These are phyloP conservation scores for Alviniconcha strummeri DNA, from an alignment of 2,888 invertebrate genomes.

Conservation along the genomic window DNA sequence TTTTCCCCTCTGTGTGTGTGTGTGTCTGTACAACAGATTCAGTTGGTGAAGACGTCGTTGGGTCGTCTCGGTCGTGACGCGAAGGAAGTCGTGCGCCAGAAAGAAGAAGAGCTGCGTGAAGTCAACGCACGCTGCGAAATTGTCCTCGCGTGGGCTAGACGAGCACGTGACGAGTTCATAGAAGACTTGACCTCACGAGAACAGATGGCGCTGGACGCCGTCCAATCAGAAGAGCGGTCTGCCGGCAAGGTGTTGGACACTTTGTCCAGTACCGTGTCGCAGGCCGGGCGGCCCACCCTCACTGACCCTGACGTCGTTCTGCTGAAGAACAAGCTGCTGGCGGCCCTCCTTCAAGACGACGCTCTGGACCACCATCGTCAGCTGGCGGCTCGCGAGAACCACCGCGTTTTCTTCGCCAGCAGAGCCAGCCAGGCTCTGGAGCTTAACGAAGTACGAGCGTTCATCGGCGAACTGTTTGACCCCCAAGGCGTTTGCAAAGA, in stretches of 20 bases:
- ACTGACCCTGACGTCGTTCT: not conserved
- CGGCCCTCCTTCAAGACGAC: conserved; percentile 18
- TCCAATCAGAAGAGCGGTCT: not conserved
- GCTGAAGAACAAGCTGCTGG: conserved; percentile 24
- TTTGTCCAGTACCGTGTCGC: not conserved
- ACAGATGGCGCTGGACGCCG: not conserved
- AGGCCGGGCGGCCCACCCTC: not conserved
- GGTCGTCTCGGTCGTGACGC: conserved; percentile 21
- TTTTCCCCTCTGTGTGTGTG: too few relatives aligned
- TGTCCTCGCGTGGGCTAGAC: not conserved
- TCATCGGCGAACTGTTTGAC: too few relatives aligned
- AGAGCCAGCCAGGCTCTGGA: too few relatives aligned
- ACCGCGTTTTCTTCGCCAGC: too few relatives aligned
- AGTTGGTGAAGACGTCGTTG: not conserved
- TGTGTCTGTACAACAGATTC: not conserved
- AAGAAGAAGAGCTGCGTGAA: conserved; percentile 9
- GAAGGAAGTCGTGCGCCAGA: conserved; percentile 24
- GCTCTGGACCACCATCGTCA: not conserved
- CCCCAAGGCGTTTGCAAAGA: too few relatives aligned
- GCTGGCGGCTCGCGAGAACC: too few relatives aligned
- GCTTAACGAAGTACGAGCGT: too few relatives aligned
- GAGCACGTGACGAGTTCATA: conserved; percentile 25
- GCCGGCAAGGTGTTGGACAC: not conserved
- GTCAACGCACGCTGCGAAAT: not conserved
- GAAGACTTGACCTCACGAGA: conserved; percentile 13